Conservation (phyloP, 2,888 invertebrate species). For the Timema cristinae region DNA sequence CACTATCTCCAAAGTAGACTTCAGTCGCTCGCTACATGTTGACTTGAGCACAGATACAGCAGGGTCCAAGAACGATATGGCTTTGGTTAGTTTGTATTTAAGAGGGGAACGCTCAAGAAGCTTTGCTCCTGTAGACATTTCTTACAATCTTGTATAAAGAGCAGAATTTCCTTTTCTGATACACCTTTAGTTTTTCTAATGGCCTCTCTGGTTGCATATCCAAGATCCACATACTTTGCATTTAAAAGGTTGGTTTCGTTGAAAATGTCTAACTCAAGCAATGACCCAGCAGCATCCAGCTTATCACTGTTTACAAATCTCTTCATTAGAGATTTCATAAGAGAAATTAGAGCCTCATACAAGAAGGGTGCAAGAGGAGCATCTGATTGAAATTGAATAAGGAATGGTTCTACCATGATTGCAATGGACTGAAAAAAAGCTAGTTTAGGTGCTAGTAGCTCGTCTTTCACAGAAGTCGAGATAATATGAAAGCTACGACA, state of each 20-base stretch:
- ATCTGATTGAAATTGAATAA: slow-evolving; percentile 1
- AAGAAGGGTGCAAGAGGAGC: neutral
- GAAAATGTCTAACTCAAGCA: neutral
- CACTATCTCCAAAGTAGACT: neutral
- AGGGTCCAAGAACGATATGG: neutral
- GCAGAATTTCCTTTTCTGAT: neutral
- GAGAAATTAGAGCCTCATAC: neutral
- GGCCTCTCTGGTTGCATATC: neutral
- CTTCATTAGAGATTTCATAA: neutral
- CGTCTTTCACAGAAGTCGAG: neutral
- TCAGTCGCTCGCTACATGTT: neutral
- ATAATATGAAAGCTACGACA: neutral
- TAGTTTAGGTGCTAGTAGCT: neutral
- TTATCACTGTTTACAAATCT: neutral
- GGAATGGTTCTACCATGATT: neutral
- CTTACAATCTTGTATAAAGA: neutral
- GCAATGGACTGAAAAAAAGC: slow-evolving; percentile 4
- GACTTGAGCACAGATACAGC: neutral
- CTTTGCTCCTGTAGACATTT: neutral
- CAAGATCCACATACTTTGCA: neutral
- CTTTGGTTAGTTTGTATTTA: slow-evolving; percentile 2
- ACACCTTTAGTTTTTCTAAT: neutral
- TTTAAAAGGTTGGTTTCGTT: neutral
- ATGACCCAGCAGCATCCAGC: neutral
- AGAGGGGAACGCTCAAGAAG: neutral